Base-by-base conservation (phyloP, 1,140 invertebrate genomes). In the Philotrypesis tridentata region DNA sequence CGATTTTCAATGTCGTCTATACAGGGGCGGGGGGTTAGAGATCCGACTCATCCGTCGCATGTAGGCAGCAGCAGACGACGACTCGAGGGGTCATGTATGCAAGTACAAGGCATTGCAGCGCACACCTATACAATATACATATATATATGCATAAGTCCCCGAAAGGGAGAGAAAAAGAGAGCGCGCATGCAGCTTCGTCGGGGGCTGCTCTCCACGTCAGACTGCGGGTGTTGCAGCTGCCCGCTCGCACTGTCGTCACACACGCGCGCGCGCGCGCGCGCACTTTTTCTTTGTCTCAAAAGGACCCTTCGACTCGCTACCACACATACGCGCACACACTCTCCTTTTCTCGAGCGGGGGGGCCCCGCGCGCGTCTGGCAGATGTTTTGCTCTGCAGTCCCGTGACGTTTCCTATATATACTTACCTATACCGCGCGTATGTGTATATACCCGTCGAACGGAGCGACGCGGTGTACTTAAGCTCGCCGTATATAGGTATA, bases 271-370 rank as follows among this genome's bases (percentile, higher is more conserved):
- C 89, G 37, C 71, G n/a, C 48, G 48, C 48, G 17, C 48, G 48
- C 21, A 89, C 89, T 86, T 89, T 91, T 91, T 91, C 90, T 92
- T 92, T 92, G 90, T 92, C 90, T 92, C 90, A 92, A 88, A 83
- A 90, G 88, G 88, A 91, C 90, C 89, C 89, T 90, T 86, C 84
- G 84, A 76, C 60, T 76, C 43, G 61, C 74, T 79, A 55, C 48
- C 48, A 17, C 48, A 17, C 48, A n/a, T 55, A n/a, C 12, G 17
- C 40, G 11, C 14, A 37, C 77, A 80, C 80, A 76, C 33, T 79
- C 78, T 82, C 84, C 85, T 23, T 17, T 82, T 80, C 84, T 84
- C 85, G 85, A 85, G 85, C 88, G 85, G 86, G 88, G n/a, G 87
- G 87, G 84, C 85, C 88, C 88, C 61, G 89, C 88, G 86, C 86